Evolutionary conservation across 2,888 invertebrate species (phyloP), one percentile per base, ranked within the genome.

Genomic region (Tubulanus polymorphus): DNA sequence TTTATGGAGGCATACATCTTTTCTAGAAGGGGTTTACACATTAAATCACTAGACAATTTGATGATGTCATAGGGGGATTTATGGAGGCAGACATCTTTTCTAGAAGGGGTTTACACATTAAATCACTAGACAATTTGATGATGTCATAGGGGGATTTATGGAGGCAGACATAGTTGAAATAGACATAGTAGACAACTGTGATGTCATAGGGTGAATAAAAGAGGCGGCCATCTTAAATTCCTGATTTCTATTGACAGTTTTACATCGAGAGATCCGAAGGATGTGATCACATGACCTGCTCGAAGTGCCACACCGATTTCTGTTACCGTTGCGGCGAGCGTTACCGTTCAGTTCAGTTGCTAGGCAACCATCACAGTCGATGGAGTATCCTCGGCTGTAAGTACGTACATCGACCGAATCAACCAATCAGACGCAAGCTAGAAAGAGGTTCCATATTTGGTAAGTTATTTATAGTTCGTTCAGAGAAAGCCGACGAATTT

Each of bases 261-360:
- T 80, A 67, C 59, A 80, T 80, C 41, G 76, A 80, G 65, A 66
- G 79, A 28, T 71, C 70, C 2, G 68, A 74, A 25, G 80, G 80
- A n/a, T 81, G 80, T 66, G 79, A 80, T 63, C 80, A 80, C 64
- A 81, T 81, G 80, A 72, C 67, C 3, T 80, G 80, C 60, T 66
- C 68, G 15, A 63, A 71, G 29, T 80, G 80, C 62, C 65, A 72
- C 45, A 76, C 78, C 0, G 70, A 72, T 48, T 81, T 81, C 64
- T 81, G 81, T 61, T 81, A 80, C 57, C 71, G 73, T 5, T 81
- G 80, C 63, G 80, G 81, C 3, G 77, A 76, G 47, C 66, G 71
- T n/a, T 71, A 74, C 47, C 66, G 73, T 10, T 62, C 68, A 12
- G 53, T 79, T 41, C 76, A 74, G 55, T 74, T 77, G 51, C 69